A percentile compares a stretch with the other conserved stretches of the same genome.
These are phyloP conservation scores for Odontomachus brunneus DNA, from an alignment of 1,140 invertebrate species.

Conservation along the genomic window DNA sequence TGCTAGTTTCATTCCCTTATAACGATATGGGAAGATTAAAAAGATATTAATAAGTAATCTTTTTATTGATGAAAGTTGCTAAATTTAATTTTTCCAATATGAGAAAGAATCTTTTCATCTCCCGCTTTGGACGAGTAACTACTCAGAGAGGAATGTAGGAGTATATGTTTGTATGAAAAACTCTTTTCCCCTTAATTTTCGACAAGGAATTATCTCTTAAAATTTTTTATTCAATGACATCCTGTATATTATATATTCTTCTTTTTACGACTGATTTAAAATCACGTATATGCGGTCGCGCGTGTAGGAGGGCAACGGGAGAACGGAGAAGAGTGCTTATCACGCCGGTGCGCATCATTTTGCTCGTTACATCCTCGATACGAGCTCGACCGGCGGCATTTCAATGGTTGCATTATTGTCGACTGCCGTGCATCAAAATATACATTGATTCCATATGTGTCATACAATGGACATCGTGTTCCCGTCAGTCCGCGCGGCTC, in stretches of 20 bases:
- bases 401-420: conserved; percentile 70
- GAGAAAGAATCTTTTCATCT: no score
- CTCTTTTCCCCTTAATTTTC: no score
- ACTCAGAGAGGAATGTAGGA: no score
- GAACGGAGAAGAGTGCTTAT: conserved; percentile 18
- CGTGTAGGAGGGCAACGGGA: conserved; percentile 8
- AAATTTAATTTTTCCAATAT: no score
- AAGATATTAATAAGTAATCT: no score
- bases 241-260: conserved; percentile 21
- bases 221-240: no score
- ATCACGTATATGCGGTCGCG: background rate
- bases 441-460: conserved; percentile 67
- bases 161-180: no score
- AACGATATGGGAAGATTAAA: no score
- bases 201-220: no score
- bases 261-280: conserved; percentile 34
- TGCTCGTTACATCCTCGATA: conserved; percentile 49
- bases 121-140: no score
- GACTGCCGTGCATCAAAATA: conserved; percentile 66
- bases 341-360: conserved; percentile 5
- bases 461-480: conserved; percentile 69
- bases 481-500: conserved; percentile 64
- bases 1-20: no score
- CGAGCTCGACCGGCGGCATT: conserved; percentile 45
- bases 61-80: no score